Percentiles rank a stretch among this genome's conserved stretches.
phyloP scores from a whole-genome alignment of 1,140 invertebrate species.

The Saccostrea glomerata region DNA sequence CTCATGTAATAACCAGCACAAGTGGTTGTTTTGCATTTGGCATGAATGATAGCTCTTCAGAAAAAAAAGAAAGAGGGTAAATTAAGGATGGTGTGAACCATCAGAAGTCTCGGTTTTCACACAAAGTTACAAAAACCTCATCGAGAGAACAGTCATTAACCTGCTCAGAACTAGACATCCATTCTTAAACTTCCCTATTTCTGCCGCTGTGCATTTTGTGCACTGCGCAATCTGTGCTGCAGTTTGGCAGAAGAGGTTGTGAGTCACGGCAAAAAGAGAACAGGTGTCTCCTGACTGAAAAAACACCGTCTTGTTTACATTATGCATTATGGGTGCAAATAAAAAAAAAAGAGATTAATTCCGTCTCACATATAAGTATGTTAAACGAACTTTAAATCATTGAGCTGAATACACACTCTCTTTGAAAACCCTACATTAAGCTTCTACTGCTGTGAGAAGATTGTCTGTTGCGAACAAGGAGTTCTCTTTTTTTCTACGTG shows the following conservation, averaged over 20 bases:
- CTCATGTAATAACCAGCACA: conserved; percentile 19
- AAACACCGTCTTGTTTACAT: conserved; percentile 30
- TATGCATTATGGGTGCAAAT: conserved; percentile 4
- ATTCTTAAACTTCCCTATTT: not conserved
- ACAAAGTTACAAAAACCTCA: not conserved
- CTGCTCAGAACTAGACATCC: conserved; percentile 10
- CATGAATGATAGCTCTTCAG: conserved; percentile 17
- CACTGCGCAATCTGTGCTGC: not conserved
- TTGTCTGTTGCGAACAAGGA: conserved; percentile 5
- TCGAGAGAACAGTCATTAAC: not conserved
- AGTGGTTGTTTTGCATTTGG: conserved; percentile 24
- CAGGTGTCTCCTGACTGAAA: conserved; percentile 2
- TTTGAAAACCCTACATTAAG: not conserved
- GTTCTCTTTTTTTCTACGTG: not conserved
- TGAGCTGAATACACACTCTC: conserved; percentile 17
- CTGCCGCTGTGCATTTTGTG: not conserved
- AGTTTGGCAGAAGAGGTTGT: not conserved
- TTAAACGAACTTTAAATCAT: conserved; percentile 32
- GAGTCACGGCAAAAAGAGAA: conserved; percentile 9
- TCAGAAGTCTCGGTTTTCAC: conserved; percentile 4
- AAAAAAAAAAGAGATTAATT: conserved; percentile 6
- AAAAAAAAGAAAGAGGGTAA: not conserved
- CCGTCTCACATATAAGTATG: not conserved
- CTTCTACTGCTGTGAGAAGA: conserved; percentile 22
- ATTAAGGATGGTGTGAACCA: not conserved